phyloP scores from a whole-genome alignment of 2,797 vertebrate species.

The Enteromius treurensis region DNA sequence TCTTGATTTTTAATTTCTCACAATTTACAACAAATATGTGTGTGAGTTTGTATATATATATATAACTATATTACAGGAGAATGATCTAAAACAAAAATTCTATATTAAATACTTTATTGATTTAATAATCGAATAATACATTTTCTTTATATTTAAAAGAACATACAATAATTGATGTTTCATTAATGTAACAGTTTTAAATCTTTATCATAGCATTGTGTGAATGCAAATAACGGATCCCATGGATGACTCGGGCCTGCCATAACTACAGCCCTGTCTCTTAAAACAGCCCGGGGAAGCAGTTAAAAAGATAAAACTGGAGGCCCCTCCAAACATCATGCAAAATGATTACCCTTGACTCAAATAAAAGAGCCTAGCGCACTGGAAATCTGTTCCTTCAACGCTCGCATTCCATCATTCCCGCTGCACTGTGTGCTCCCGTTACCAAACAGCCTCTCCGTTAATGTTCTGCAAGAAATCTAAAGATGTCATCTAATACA shows the following conservation, averaged over 20 bases:
- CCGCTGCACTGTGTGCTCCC: slow-evolving; percentile 14
- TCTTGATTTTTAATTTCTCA: too few relatives aligned
- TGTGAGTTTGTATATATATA: too few relatives aligned
- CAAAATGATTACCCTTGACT: slow-evolving; percentile 40
- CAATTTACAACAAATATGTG: too few relatives aligned
- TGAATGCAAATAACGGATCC: neutral
- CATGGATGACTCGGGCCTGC: neutral
- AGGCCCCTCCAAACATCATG: slow-evolving; percentile 34
- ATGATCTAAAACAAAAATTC: too few relatives aligned
- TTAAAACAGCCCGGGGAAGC: slow-evolving; percentile 20
- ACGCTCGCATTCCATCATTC: slow-evolving; percentile 30
- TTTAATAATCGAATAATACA: too few relatives aligned
- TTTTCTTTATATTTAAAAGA: neutral
- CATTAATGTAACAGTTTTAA: neutral
- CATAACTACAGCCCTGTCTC: slow-evolving; percentile 6
- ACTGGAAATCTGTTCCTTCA: slow-evolving; percentile 42
- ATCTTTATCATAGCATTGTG: neutral
- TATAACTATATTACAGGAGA: too few relatives aligned
- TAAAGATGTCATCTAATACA: slow-evolving; percentile 50
- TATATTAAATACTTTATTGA: too few relatives aligned
- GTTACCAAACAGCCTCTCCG: slow-evolving; percentile 32
- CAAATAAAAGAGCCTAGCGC: slow-evolving; percentile 26
- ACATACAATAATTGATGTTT: neutral
- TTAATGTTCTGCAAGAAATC: slow-evolving; percentile 48
- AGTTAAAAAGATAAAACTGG: slow-evolving; percentile 30